Evolutionary conservation across 2,888 invertebrate genomes (phyloP).

Genomic region (Cataglyphis livida): DNA sequence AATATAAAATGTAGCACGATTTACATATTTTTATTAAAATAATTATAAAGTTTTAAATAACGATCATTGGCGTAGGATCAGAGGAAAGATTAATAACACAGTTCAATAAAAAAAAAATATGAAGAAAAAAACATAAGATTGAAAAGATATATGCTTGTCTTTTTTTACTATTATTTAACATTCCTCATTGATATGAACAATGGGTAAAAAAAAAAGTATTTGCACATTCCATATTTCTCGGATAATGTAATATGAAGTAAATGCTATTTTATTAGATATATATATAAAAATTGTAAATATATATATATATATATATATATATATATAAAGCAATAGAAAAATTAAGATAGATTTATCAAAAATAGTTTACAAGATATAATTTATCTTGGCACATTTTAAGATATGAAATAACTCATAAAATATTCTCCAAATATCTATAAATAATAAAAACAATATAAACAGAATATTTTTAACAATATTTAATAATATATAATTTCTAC

Average conservation of each 20-base stretch:
- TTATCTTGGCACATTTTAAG: neutral
- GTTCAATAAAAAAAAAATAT: neutral
- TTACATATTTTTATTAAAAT: conserved; percentile 2
- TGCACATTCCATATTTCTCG: neutral
- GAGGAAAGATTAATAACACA: conserved; percentile 27
- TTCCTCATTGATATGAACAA: conserved; percentile 74
- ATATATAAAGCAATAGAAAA: neutral
- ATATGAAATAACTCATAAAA: neutral
- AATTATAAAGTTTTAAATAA: conserved; percentile 5
- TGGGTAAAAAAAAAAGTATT: neutral
- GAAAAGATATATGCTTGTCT: conserved; percentile 42
- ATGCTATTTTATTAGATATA: neutral
- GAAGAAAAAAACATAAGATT: conserved; percentile 35
- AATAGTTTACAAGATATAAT: neutral
- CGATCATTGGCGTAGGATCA: neutral
- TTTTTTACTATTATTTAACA: conserved; percentile 60
- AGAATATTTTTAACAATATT: neutral
- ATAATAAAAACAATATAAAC: neutral
- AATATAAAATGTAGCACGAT: neutral
- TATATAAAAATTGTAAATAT: neutral
- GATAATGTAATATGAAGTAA: neutral
- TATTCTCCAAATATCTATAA: neutral
- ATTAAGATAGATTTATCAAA: neutral
- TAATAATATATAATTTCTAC: neutral
- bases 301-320: too few species aligned